Evolutionary conservation across 2,888 invertebrate species (phyloP).

Genomic region (Dysmachus trigonus): DNA sequence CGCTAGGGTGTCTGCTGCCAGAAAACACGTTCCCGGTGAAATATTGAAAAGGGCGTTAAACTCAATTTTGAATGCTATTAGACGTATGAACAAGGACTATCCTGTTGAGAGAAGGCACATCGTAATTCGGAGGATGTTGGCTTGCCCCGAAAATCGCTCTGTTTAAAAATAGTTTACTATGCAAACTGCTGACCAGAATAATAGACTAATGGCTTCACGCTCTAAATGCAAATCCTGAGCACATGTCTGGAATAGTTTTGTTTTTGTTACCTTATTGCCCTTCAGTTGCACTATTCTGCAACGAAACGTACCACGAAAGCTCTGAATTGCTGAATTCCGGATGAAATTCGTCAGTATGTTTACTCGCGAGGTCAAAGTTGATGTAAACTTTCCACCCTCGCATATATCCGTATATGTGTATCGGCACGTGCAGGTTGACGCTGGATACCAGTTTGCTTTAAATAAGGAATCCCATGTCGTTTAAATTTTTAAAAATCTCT

Average conservation of each 20-base stretch:
- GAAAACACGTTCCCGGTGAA: background rate
- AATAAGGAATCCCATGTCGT: background rate
- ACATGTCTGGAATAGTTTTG: background rate
- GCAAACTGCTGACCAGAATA: background rate
- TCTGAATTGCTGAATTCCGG: background rate
- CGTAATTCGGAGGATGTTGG: background rate
- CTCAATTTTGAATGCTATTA: conserved; percentile 26
- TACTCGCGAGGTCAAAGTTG: background rate
- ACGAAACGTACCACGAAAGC: background rate
- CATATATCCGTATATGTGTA: background rate
- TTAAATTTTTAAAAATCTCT: background rate
- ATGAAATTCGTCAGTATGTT: background rate
- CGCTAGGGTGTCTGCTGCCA: background rate
- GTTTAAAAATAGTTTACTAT: background rate
- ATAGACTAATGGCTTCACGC: background rate
- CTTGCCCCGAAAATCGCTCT: background rate
- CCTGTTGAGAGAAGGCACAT: background rate
- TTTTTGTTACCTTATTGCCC: background rate
- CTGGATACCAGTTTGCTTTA: background rate
- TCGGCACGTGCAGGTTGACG: background rate
- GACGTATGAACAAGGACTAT: background rate
- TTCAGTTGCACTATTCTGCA: background rate
- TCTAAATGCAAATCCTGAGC: background rate
- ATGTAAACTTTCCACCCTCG: background rate
- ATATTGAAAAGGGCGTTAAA: conserved; percentile 34